These are phyloP conservation scores for Charina bottae DNA, from an alignment of 2,113 vertebrate genomes.

Conservation along the genomic window DNA sequence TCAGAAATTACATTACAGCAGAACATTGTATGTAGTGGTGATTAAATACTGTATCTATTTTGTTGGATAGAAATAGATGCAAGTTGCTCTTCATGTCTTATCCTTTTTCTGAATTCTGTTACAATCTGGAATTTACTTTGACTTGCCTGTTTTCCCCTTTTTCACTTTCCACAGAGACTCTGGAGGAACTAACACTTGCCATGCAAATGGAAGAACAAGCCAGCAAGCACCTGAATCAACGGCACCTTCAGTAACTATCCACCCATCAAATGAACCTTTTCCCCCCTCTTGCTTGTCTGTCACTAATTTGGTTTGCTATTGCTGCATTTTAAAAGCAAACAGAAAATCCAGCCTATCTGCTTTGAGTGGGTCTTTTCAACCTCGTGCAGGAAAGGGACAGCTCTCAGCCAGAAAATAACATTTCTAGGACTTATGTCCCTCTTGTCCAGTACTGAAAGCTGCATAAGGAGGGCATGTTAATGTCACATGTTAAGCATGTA, in stretches of 20 bases:
- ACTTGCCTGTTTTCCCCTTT: neutral
- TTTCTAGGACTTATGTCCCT: neutral
- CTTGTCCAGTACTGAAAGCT: slow-evolving; percentile 10
- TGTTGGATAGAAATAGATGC: neutral
- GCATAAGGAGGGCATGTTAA: neutral
- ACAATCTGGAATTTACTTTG: neutral
- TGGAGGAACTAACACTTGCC: slow-evolving; percentile 71
- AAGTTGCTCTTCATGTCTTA: neutral
- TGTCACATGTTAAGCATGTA: slow-evolving; percentile 3
- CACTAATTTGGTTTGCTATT: slow-evolving; percentile 42
- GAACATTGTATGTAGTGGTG: neutral
- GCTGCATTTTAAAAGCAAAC: slow-evolving; percentile 34
- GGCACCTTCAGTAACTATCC: slow-evolving; percentile 61
- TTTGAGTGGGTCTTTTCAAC: neutral
- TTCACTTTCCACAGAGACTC: slow-evolving; percentile 61
- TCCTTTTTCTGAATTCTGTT: neutral
- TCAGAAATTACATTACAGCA: neutral
- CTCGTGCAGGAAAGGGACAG: neutral
- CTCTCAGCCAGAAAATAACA: neutral
- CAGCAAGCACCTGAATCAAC: slow-evolving; percentile 74
- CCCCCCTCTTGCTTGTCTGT: slow-evolving; percentile 25
- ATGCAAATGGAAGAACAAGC: slow-evolving; percentile 79
- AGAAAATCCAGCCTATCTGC: neutral
- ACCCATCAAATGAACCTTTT: slow-evolving; percentile 38
- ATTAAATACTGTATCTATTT: neutral